Evolutionary conservation across 1,140 invertebrate species (phyloP), one percentile per base, ranked within the genome.

Genomic region (Melitaea cinxia): DNA sequence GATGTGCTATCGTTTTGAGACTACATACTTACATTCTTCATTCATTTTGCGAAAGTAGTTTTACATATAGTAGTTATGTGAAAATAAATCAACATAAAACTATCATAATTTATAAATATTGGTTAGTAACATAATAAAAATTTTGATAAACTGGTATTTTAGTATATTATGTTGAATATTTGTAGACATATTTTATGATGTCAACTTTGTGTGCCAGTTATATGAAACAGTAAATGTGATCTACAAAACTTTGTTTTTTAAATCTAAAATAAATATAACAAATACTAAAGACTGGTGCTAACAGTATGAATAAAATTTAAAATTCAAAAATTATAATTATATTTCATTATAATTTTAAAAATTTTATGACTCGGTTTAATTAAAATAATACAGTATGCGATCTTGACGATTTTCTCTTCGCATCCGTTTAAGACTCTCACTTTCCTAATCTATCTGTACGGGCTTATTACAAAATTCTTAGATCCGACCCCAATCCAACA

Each of bases 1-100:
- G 69, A 78, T 74, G 77, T 75, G 61, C 78, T 67, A 70, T 72
- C 72, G 76, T 80, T 82, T 75, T 70, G 76, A 71, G 65, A 39
- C 58, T 74, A 60, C 71, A 78, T 81, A 65, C 75, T 75, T 80
- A 82, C 78, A 72, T 42, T 17, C 37, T 42, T 42, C 37, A 42
- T 47, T 64, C 49, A 47, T 21, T 59, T 24, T 65, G 82, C 82
- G 86, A 89, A 89, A 89, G 84, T 81, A 60, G 54, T 70, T 73
- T 78, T 70, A 75, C 70, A 78, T 73, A 80, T 82, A 69, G 72
- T 78, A 75, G 78, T 78, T 72, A 75, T 80, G 82, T 75, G 82
- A 87, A 85, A 85, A 57, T 57, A 24, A 4, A 45, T 42, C 45
- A 42, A 2, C 26, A 57, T 42, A 57, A 35, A 35, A 55, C 52